Base-by-base conservation (phyloP, 1,140 invertebrate species). In the Trichonephila clavata region DNA sequence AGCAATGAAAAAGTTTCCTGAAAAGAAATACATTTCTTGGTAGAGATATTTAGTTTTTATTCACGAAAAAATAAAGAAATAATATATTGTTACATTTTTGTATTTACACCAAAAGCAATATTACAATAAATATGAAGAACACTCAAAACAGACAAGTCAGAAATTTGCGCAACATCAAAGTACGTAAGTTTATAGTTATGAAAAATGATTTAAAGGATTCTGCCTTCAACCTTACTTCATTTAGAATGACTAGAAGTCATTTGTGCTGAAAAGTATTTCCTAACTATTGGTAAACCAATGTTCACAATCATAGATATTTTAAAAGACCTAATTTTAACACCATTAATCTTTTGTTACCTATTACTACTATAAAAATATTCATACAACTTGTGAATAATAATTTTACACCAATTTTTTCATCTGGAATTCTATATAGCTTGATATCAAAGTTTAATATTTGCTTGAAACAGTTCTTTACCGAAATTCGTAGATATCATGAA, bases 51-150 rank as follows among this genome's bases (percentile, higher is more conserved):
- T 87, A 84, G 63, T 86, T 93, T 90, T 93, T 93, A 93, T 93
- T 93, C 84, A 87, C 68, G 84, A 63, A 93, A 87, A 93, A 87
- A 59, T 39, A 93, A 88, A 81, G 21, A 93, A 87, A 87, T 61
- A 87, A 88, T 87, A 87, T 87, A 43, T 68, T 87, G 39, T 60
- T 88, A 93, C 86, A 87, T 93, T 93, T 91, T 93, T 93, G 57
- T 93, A 93, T 93, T 86, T 93, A 93, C 92, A 93, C 92, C 84
- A 93, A 93, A 93, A 93, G 92, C 92, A 93, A 87, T 87, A 80
- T 93, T 93, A 93, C 92, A 93, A 93, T 93, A 93, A 93, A 93
- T 93, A 93, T 86, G 92, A 71, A 93, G 86, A 87, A 93, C 92
- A 93, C 50, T 86, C 32, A 93, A 93, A 93, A 93, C 92, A 93